Evolutionary conservation across 2,113 vertebrate species (phyloP).

Genomic region (Rhipidura dahli): DNA sequence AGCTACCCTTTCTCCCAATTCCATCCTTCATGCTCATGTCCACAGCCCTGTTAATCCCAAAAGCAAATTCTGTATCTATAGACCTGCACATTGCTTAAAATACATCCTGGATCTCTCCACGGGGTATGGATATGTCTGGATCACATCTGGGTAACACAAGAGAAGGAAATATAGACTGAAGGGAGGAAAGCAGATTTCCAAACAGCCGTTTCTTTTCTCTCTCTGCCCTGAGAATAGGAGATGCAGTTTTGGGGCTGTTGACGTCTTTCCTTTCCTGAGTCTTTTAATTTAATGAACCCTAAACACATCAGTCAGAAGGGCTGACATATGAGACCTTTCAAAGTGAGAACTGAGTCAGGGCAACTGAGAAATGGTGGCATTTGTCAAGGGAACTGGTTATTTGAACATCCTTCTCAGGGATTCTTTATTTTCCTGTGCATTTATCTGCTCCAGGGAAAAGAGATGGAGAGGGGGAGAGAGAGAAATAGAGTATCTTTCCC

Average conservation of each 20-base stretch:
- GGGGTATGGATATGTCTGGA: rapidly evolving
- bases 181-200: neutral
- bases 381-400: neutral
- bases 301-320: neutral
- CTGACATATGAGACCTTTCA: neutral
- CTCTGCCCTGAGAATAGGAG: neutral
- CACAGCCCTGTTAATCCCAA: neutral
- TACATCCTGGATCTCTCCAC: rapidly evolving
- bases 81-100: neutral
- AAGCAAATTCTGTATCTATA: neutral
- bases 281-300: neutral
- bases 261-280: neutral
- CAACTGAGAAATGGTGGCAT: neutral
- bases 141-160: neutral
- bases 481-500: neutral
- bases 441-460: neutral
- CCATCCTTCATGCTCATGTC: neutral
- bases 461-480: neutral
- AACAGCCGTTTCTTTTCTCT: neutral
- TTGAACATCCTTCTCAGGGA: neutral
- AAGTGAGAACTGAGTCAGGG: neutral
- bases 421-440: neutral
- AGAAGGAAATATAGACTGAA: neutral
- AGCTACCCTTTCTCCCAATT: neutral
- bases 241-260: neutral